Evolutionary conservation across 2,888 invertebrate genomes (phyloP).

Genomic region (Drosophila hamatofila): DNA sequence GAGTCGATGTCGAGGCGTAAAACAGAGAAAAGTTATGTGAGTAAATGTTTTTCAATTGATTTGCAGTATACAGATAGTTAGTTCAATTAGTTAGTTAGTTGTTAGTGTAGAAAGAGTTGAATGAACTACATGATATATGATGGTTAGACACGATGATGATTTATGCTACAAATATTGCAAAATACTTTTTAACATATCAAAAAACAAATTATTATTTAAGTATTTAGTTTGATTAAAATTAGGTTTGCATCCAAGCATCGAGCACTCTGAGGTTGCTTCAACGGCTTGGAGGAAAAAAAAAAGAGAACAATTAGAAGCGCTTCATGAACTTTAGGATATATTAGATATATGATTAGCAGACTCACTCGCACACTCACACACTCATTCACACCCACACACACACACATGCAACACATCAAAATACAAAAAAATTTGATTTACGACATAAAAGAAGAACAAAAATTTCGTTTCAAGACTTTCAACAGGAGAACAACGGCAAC

Average conservation of each 20-base stretch:
- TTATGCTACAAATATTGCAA: conserved; percentile 33
- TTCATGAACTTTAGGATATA: too few relatives aligned
- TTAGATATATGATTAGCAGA: conserved; percentile 2
- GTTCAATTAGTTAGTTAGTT: not conserved
- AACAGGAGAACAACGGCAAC: conserved; percentile 24
- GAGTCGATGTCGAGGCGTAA: not conserved
- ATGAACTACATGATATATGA: conserved; percentile 54
- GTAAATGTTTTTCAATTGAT: conserved; percentile 4
- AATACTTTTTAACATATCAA: conserved; percentile 35
- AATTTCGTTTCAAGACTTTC: conserved; percentile 43
- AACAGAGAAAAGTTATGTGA: conserved; percentile 23
- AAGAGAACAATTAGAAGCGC: too few relatives aligned
- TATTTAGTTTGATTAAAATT: conserved; percentile 8
- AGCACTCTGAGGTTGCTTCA: not conserved
- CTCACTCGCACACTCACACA: conserved; percentile 3
- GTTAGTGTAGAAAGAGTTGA: conserved; percentile 45
- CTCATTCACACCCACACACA: conserved; percentile 17
- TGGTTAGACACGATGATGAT: conserved; percentile 24
- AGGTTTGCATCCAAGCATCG: not conserved
- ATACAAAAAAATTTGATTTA: conserved; percentile 77
- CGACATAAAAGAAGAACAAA: conserved; percentile 57
- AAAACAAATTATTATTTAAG: conserved; percentile 38
- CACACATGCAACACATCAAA: conserved; percentile 80
- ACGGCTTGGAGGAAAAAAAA: conserved; percentile 7
- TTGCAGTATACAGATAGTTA: not conserved